Conservation (phyloP, 2,113 vertebrate genomes). For the Sakesphorus luctuosus region DNA sequence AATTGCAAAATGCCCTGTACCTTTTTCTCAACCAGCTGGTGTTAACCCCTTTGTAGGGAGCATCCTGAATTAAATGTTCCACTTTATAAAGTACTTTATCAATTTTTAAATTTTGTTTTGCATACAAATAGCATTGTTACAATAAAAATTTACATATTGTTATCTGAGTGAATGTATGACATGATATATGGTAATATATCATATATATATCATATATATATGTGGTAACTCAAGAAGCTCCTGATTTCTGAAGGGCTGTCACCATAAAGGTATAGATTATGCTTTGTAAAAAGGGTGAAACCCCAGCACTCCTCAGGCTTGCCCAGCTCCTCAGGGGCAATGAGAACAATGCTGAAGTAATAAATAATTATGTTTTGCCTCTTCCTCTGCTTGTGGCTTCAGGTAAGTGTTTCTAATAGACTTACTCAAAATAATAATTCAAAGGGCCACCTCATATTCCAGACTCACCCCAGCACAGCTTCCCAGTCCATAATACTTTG, state of each 20-base stretch:
- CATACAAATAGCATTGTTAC: not conserved
- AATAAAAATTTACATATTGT: not conserved
- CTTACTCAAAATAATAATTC: not conserved
- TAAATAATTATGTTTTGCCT: not conserved
- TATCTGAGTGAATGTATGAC: not conserved
- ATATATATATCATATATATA: too few relatives aligned
- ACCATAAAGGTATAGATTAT: not conserved
- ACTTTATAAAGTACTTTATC: not conserved
- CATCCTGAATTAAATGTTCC: not conserved
- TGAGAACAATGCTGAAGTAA: not conserved
- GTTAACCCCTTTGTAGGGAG: not conserved
- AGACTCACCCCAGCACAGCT: not conserved
- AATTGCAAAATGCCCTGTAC: conserved; percentile 24
- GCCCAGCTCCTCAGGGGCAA: not conserved
- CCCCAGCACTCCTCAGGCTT: not conserved
- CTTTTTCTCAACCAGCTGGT: conserved; percentile 33
- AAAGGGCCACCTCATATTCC: not conserved
- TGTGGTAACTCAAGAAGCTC: not conserved
- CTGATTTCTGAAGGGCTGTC: not conserved
- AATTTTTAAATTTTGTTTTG: not conserved
- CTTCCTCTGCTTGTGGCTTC: not conserved
- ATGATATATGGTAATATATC: too few relatives aligned
- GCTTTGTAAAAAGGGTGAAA: not conserved
- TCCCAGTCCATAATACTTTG: not conserved
- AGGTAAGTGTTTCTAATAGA: not conserved